phyloP scores from a whole-genome alignment of 2,888 invertebrate species.

The Xylota sylvarum region DNA sequence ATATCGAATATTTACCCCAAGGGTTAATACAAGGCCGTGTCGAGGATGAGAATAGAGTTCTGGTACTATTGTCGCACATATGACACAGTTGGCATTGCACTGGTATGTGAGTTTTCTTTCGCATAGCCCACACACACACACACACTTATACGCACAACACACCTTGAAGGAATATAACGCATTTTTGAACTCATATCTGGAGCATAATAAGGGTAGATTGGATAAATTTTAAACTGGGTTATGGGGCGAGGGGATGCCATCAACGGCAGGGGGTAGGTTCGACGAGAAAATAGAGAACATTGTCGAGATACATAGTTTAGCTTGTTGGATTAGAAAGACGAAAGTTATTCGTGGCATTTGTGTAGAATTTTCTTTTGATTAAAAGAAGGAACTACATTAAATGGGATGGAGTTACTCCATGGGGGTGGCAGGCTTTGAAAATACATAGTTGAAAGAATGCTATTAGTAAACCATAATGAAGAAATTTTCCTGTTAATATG shows the following conservation, averaged over 20 bases:
- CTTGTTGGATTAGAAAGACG: slow-evolving; percentile 54
- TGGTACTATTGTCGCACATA: slow-evolving; percentile 39
- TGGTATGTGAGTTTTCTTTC: slow-evolving; percentile 26
- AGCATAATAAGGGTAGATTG: slow-evolving; percentile 55
- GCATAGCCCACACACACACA: slow-evolving; percentile 14
- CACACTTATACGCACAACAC: slow-evolving; percentile 13
- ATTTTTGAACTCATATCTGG: slow-evolving; percentile 59
- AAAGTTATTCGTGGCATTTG: slow-evolving; percentile 52
- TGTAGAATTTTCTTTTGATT: slow-evolving; percentile 52
- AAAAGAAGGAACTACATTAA: slow-evolving; percentile 33
- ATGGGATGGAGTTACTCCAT: background rate
- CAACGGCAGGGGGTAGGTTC: slow-evolving; percentile 1
- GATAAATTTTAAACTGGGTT: slow-evolving; percentile 55
- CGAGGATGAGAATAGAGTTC: slow-evolving; percentile 17
- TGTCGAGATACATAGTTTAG: slow-evolving; percentile 54
- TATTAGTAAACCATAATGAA: slow-evolving; percentile 16
- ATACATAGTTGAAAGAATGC: slow-evolving; percentile 20
- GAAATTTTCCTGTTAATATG: slow-evolving; percentile 6
- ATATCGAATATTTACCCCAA: slow-evolving; percentile 57
- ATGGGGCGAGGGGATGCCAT: background rate
- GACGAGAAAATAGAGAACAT: slow-evolving; percentile 24
- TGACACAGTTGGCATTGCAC: slow-evolving; percentile 28
- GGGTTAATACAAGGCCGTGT: slow-evolving; percentile 65
- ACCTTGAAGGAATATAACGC: slow-evolving; percentile 56
- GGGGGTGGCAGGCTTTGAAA: background rate